Conservation (phyloP, 2,113 vertebrate genomes). For the Hylia prasina region DNA sequence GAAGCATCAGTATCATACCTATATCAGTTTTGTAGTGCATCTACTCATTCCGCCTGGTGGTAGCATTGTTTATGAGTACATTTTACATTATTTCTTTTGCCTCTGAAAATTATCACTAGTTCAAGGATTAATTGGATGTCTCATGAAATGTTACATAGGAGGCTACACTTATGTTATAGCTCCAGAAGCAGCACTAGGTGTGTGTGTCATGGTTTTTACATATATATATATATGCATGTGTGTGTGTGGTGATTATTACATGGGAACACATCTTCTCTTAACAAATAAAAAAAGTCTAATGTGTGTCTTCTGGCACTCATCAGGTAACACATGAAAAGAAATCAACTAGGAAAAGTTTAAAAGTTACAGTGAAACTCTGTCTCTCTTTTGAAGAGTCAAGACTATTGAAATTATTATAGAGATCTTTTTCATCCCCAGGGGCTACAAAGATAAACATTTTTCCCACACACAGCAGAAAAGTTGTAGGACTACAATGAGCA, state of each 20-base stretch:
- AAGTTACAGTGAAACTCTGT: background rate
- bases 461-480: background rate
- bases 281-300: background rate
- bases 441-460: background rate
- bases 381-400: background rate
- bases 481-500: background rate
- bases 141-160: background rate
- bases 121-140: background rate
- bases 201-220: background rate
- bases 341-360: background rate
- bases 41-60: background rate
- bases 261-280: background rate
- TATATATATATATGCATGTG: accelerated
- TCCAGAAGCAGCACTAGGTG: background rate
- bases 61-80: background rate
- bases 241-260: background rate
- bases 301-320: background rate
- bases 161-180: background rate
- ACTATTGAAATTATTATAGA: background rate
- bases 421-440: background rate
- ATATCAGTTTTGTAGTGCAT: background rate
- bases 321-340: background rate
- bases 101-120: background rate
- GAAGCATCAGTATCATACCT: background rate
- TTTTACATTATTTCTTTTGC: background rate